Base-by-base conservation (phyloP, 1,140 invertebrate genomes). In the Trachymyrmex cornetzi region DNA sequence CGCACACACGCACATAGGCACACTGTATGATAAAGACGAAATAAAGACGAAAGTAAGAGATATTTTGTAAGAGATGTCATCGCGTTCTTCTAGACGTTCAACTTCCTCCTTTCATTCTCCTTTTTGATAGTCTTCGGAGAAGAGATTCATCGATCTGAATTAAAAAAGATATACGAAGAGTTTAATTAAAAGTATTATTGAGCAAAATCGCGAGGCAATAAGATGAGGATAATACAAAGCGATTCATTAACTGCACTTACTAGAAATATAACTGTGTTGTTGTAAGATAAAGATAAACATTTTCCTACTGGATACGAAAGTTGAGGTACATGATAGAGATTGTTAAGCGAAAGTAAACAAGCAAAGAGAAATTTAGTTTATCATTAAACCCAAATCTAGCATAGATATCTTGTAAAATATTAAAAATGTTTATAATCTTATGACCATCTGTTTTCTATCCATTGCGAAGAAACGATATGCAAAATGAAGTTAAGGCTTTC, bases 201-300 rank as follows among this genome's bases (percentile, higher is more conserved):
- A 11, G 38, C 11, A 27, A 66, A 22, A 79, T 66, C 44, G 27
- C 22, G 9, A 4, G 57, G 4, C 24, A 38, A 24, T 72, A 34
- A 53, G 27, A 22, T 27, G 24, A 48, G 22, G 22, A 24, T 44
- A 61, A 27, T 30, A 61, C 74, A 61, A 77, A 44, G 74, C 34
- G 74, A 77, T 61, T 77, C 74, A 19, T 77, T 86, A 59, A 81
- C 30, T 55, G 38, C 30, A 30, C 30, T 61, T 80, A 90, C 85
- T 80, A 44, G 80, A 89, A 91, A 94, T 93, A 93, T 93, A 94
- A 94, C 91, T 93, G 92, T 93, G 93, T 94, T 88, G 67, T 88
- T 89, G 93, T 90, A 93, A 93, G 92, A 94, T 94, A 93, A 90
- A 91, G 24, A 59, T 69, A 38, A 67, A 80, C 61, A 71, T 64